Evolutionary conservation across 1,140 invertebrate species (phyloP), one percentile per base, ranked within the genome.

Genomic region (Trichonephila inaurata): DNA sequence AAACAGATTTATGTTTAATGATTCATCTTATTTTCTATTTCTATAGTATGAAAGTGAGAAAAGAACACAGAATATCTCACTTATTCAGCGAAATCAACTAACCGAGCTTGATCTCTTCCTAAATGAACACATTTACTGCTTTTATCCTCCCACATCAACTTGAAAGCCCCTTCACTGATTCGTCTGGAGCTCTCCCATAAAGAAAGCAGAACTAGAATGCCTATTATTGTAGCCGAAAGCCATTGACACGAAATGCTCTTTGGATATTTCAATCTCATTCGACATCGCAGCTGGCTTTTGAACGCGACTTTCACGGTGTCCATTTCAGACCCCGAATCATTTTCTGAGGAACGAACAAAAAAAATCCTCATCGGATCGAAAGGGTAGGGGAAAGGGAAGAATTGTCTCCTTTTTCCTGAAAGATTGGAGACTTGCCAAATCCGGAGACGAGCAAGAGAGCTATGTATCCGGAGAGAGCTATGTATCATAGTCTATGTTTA

Each of bases 361-460:
- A n/a, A 66, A 66, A 7, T 7, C 28, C 40, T 24, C 85, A 87
- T 87, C 85, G 60, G 60, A 87, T 87, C 60, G 62, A 87, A 28
- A 28, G 24, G 85, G 18, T 4, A 87, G 28, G 16, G 12, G 14
- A 60, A 61, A 60, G 60, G 12, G 62, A 16, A 61, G 33, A 62
- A 14, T 3, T 62, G 64, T 87, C 33, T 40, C 64, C 28, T 14
- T 62, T 24, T 16, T 33, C 19, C 85, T 60, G 60, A 24, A 44
- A n/a, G 44, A 61, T 87, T 87, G 85, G 85, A 87, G 85, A 24
- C 40, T 61, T 87, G 85, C 85, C 85, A 87, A 60, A 61, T 61
- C 24, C 40, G 12, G 60, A 40, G 33, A 40, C 33, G 4, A 40
- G 33, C 33, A n/a, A n/a, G n/a, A n/a, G n/a, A n/a, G n/a, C n/a